phyloP scores from a whole-genome alignment of 2,113 vertebrate genomes.

The Brachirus orientalis region DNA sequence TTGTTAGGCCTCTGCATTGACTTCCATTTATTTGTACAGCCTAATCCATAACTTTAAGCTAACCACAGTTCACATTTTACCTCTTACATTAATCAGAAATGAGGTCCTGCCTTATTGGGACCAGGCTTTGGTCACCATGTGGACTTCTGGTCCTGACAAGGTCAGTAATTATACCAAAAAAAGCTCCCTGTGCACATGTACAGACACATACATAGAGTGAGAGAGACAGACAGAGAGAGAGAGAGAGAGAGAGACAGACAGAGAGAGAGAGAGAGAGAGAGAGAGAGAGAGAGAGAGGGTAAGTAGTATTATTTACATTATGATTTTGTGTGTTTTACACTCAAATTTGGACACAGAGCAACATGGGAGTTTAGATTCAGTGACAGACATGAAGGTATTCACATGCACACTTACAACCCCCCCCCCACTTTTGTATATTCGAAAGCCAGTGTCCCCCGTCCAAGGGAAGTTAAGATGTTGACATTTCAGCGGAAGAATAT shows the following conservation, averaged over 20 bases:
- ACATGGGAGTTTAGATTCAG: conserved; percentile 7
- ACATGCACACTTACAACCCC: conserved; percentile 9
- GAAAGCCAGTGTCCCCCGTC: conserved; percentile 49
- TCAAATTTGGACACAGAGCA: neutral
- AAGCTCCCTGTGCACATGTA: neutral
- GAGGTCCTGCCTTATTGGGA: too few relatives aligned
- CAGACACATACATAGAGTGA: neutral
- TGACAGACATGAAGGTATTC: conserved; percentile 16
- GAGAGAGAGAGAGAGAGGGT: conserved; percentile 1
- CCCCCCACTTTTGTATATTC: too few relatives aligned
- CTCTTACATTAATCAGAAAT: too few relatives aligned
- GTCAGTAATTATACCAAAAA: too few relatives aligned
- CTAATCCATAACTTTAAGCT: too few relatives aligned
- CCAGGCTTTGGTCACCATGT: too few relatives aligned
- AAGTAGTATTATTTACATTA: conserved; percentile 33
- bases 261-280: neutral
- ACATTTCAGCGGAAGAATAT: conserved; percentile 63
- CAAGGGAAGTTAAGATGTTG: conserved; percentile 53
- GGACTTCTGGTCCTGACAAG: too few relatives aligned
- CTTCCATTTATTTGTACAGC: too few relatives aligned
- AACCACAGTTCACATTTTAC: too few relatives aligned
- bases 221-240: neutral
- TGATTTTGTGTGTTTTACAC: neutral
- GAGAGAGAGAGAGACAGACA: neutral
- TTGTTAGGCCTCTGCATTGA: too few relatives aligned